Evolutionary conservation across 2,113 vertebrate species (phyloP), one percentile per base, ranked within the genome.

Genomic region (Salvelinus alpinus): DNA sequence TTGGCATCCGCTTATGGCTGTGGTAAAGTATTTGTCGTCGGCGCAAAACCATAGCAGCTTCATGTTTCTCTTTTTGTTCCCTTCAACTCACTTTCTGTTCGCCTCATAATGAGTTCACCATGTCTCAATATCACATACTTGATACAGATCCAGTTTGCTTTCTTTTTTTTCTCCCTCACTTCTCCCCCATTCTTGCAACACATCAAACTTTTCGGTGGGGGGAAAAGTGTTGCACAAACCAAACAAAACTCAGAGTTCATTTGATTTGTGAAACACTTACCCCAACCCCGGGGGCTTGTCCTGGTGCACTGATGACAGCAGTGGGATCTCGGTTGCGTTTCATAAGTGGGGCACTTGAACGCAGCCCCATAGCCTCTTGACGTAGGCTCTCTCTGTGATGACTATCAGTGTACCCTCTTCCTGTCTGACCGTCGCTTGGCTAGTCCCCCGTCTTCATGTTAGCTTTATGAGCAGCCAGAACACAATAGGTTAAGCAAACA

Each of bases 401-500:
- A 27, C 75, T 80, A 84, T 87, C 77, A 0, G 22, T 16, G 48
- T 60, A 48, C 64, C 31, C 24, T 48, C 84, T 89, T 90, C 89
- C 85, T 87, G 85, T 71, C 38, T 66, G 74, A 11, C 72, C 79
- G 78, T 51, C 31, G 38, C 5, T 71, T 70, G 51, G 71, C 82
- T 82, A 73, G 84, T 87, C 82, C 70, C 72, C 51, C 59, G 69
- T 87, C 70, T 86, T 66, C 34, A 44, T 87, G 82, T 84, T 87
- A 76, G 84, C 83, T 88, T 78, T 80, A 72, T 78, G 60, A 71
- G 14, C 77, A 60, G 78, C 68, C 3, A 25, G 81, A 77, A 62
- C 72, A 86, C 82, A 84, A 82, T 70, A 72, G 84, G 82, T 88
- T 90, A 82, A 84, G 86, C 5, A 87, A 92, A 91, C 90, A 84